Percentiles rank a stretch among this genome's conserved stretches.
Conservation (phyloP, 2,113 vertebrate species). For the Tor tambroides region DNA sequence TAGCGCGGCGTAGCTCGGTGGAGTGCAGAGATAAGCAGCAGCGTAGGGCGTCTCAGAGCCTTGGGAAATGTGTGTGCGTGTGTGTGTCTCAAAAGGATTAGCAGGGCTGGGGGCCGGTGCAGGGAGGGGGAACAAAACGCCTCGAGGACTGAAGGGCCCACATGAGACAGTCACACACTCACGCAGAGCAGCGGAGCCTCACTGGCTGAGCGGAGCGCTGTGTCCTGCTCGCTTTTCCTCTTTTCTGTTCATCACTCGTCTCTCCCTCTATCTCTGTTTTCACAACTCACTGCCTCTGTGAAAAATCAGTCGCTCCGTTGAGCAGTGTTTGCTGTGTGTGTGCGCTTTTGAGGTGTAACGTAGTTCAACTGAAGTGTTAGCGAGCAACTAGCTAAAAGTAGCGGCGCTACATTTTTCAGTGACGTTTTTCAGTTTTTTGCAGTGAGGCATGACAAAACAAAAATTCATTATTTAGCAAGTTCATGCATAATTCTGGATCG, state of each 20-base stretch:
- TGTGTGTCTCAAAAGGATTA: slow-evolving; percentile 62
- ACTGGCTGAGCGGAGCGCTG: slow-evolving; percentile 18
- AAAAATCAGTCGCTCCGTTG: slow-evolving; percentile 18
- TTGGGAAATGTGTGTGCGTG: slow-evolving; percentile 55
- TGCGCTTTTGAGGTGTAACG: neutral
- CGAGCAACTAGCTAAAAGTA: neutral
- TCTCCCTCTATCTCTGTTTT: neutral
- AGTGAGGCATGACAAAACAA: neutral
- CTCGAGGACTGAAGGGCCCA: slow-evolving; percentile 52
- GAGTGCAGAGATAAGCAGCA: slow-evolving; percentile 60
- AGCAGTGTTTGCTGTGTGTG: neutral
- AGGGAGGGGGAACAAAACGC: slow-evolving; percentile 63
- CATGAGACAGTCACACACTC: slow-evolving; percentile 52
- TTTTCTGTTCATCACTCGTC: neutral
- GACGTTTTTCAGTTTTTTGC: neutral
- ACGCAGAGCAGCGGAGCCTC: slow-evolving; percentile 24
- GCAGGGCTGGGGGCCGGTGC: slow-evolving; percentile 55
- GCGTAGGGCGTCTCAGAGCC: slow-evolving; percentile 50
- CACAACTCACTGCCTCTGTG: slow-evolving; percentile 13
- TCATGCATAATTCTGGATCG: neutral
- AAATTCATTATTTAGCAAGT: neutral
- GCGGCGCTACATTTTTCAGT: neutral
- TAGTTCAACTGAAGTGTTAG: neutral
- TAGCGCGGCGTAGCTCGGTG: slow-evolving; percentile 41
- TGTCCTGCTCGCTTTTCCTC: slow-evolving; percentile 7